Percentiles rank a stretch among this genome's conserved stretches.
These are phyloP conservation scores for Cheilosia soror DNA, from an alignment of 2,888 invertebrate species.

Conservation along the genomic window DNA sequence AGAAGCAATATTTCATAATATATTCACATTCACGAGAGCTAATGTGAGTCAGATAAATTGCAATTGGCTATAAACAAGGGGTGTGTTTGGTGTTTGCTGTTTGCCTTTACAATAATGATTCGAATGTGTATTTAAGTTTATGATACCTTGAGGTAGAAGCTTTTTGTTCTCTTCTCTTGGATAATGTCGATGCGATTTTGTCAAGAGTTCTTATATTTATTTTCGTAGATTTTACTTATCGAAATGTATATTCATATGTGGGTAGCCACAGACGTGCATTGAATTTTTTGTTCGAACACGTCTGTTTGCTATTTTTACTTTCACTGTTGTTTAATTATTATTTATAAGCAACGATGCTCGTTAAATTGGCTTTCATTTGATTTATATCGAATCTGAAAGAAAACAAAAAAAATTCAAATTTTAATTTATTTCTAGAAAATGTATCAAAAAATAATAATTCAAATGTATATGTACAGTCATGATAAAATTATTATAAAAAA, in stretches of 20 bases:
- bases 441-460: neutral
- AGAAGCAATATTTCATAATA: slow-evolving; percentile 47
- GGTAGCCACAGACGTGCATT: slow-evolving; percentile 59
- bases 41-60: slow-evolving; percentile 41
- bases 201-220: slow-evolving; percentile 16
- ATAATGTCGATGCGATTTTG: slow-evolving; percentile 17
- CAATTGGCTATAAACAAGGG: slow-evolving; percentile 52
- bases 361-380: slow-evolving; percentile 25
- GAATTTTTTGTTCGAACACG: slow-evolving; percentile 49
- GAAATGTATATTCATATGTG: slow-evolving; percentile 29
- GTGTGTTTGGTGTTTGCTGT: slow-evolving; percentile 54
- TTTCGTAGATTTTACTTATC: slow-evolving; percentile 13
- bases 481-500: no score
- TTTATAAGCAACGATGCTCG: slow-evolving; percentile 39
- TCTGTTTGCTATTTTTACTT: slow-evolving; percentile 55
- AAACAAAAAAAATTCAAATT: slow-evolving; percentile 14
- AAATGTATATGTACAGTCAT: no score
- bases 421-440: neutral
- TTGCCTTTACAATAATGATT: neutral
- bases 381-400: slow-evolving; percentile 61
- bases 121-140: slow-evolving; percentile 25
- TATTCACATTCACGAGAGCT: slow-evolving; percentile 32
- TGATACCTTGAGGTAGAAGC: slow-evolving; percentile 19
- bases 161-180: slow-evolving; percentile 45
- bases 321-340: slow-evolving; percentile 30